Percentiles rank a stretch among this genome's conserved stretches.
These are phyloP conservation scores for Paracentrotus lividus DNA, from an alignment of 53 echinoderm and acorn worm genomes.

Conservation along the genomic window DNA sequence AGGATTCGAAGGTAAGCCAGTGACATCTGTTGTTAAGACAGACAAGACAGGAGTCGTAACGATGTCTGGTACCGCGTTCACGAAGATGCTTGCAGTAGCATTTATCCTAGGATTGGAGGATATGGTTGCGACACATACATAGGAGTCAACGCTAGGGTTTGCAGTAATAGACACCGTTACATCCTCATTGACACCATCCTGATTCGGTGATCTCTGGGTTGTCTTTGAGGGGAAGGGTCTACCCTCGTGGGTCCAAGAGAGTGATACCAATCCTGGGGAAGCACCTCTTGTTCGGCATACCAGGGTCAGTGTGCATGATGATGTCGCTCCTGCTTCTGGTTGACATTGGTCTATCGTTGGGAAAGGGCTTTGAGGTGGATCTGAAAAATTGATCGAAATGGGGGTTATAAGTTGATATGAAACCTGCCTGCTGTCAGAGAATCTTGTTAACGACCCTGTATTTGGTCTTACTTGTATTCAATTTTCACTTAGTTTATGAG, in stretches of 20 bases:
- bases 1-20: not conserved
- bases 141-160: not conserved
- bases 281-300: not conserved
- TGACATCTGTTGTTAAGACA: not conserved
- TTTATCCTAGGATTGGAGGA: not conserved
- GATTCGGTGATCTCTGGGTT: not conserved
- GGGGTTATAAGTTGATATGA: too few relatives aligned
- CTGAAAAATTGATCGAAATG: not conserved
- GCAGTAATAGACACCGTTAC: not conserved
- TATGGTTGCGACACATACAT: not conserved
- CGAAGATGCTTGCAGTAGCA: not conserved
- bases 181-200: not conserved
- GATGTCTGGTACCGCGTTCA: not conserved
- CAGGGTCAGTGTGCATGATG: not conserved
- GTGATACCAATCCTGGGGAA: not conserved
- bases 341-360: constrained; percentile 4
- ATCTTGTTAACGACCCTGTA: too few relatives aligned
- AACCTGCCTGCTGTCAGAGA: too few relatives aligned
- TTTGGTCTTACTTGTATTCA: too few relatives aligned
- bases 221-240: not conserved
- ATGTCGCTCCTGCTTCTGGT: not conserved
- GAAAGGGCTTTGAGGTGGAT: not conserved
- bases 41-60: not conserved
- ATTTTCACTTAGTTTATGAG: too few relatives aligned
- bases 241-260: not conserved